These are phyloP conservation scores for Xiphias gladius DNA, from an alignment of 2,113 vertebrate genomes.

Conservation along the genomic window DNA sequence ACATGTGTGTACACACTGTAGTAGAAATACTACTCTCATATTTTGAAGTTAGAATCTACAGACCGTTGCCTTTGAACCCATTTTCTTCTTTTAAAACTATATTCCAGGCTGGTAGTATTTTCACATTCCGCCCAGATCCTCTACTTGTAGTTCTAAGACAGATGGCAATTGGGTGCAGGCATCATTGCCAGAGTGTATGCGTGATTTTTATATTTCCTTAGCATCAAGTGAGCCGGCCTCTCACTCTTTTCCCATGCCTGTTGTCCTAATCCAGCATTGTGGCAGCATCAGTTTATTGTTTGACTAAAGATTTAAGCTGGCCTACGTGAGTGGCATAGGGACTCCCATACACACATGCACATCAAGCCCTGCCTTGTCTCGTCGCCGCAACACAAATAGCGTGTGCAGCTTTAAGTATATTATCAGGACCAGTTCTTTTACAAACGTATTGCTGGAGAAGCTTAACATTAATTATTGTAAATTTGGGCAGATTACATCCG, in stretches of 20 bases:
- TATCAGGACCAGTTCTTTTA: constrained; percentile 98
- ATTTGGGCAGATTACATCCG: constrained; percentile 99
- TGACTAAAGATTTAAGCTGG: constrained; percentile 95
- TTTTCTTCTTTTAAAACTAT: neutral
- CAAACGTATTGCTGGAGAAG: constrained; percentile 99
- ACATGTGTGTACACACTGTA: neutral
- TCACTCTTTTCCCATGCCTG: constrained; percentile 49
- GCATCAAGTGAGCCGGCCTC: constrained; percentile 49
- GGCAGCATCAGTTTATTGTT: constrained; percentile 89
- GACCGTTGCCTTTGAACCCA: neutral
- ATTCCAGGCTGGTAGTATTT: neutral
- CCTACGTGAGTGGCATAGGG: constrained; percentile 91
- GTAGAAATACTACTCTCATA: neutral
- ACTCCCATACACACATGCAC: constrained; percentile 62
- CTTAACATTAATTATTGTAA: constrained; percentile 99
- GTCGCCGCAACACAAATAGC: constrained; percentile 94
- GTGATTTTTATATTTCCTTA: constrained; percentile 46
- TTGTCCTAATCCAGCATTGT: constrained; percentile 84
- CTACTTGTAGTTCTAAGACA: neutral
- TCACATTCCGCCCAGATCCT: neutral
- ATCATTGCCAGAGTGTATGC: constrained; percentile 14
- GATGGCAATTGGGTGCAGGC: neutral
- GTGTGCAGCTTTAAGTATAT: constrained; percentile 97
- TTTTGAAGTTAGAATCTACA: neutral
- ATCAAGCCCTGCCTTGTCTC: constrained; percentile 57